Evolutionary conservation across 2,888 invertebrate species (phyloP), one percentile per base, ranked within the genome.

Genomic region (Heliconius cydno): DNA sequence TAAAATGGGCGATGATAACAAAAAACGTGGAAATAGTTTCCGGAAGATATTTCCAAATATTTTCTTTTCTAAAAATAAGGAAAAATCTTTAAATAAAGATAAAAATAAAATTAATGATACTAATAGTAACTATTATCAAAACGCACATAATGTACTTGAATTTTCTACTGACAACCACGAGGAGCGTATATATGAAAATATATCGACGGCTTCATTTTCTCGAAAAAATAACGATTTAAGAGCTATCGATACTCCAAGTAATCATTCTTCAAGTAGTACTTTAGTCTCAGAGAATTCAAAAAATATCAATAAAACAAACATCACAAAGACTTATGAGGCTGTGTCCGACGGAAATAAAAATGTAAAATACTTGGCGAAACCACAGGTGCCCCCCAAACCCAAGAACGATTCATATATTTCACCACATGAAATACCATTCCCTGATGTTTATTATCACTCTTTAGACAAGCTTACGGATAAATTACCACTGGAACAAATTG

Each of bases 361-460:
- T 70, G 84, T 84, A n/a, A 83, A 83, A 60, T 89, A 90, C 82
- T 82, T 87, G 52, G 93, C 92, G 3, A 90, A 90, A 76, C 86
- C 86, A 28, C 85, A 85, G 81, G 85, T 86, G n/a, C 85, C 86
- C 3, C 85, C 89, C 7, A 92, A 90, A 83, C 91, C 92, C 15
- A 85, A 85, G 12, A 86, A 86, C 80, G 90, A 92, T 82, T 84
- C 85, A 5, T 83, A 87, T 60, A 71, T 85, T 13, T 79, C 85
- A n/a, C 77, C 85, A 34, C 28, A 19, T 9, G 46, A 78, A 68
- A 30, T 22, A 25, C 86, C 86, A 76, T 93, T 89, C 81, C 92
- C 94, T 7, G 90, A 93, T 82, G 93, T 94, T 22, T 94, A 94
- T 84, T 94, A 94, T 84, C 94, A 94, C 85, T 94, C 94, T 0